These are phyloP conservation scores for Limenitis arthemis DNA, from an alignment of 2,888 invertebrate species.

Conservation along the genomic window DNA sequence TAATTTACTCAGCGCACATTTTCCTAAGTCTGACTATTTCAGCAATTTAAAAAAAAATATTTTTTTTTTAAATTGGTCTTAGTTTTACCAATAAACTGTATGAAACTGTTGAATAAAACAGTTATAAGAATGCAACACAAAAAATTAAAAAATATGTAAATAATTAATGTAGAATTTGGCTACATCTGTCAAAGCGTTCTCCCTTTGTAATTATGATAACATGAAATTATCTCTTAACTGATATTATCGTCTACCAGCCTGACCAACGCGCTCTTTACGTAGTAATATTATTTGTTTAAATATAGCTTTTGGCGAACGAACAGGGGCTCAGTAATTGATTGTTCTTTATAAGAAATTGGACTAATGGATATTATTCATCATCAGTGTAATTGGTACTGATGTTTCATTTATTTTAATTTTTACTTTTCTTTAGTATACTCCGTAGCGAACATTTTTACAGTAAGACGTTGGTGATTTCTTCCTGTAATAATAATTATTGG, in stretches of 20 bases:
- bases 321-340: slow-evolving; percentile 50
- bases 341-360: slow-evolving; percentile 56
- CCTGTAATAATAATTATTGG: too few relatives aligned
- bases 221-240: slow-evolving; percentile 29
- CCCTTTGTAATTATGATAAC: neutral
- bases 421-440: neutral
- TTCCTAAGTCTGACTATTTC: too few relatives aligned
- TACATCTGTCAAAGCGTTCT: neutral
- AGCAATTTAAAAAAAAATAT: too few relatives aligned
- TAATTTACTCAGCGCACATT: too few relatives aligned
- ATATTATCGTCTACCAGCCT: slow-evolving; percentile 30
- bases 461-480: too few relatives aligned
- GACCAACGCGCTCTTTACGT: slow-evolving; percentile 54
- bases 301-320: slow-evolving; percentile 39
- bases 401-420: neutral
- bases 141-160: too few relatives aligned
- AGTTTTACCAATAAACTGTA: too few relatives aligned
- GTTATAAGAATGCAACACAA: too few relatives aligned
- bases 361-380: slow-evolving; percentile 51
- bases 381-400: slow-evolving; percentile 8
- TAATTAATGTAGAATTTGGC: too few relatives aligned
- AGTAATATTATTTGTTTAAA: slow-evolving; percentile 65
- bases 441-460: too few relatives aligned
- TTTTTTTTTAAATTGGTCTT: too few relatives aligned
- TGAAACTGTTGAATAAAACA: too few relatives aligned